phyloP scores from a whole-genome alignment of 2,888 invertebrate species.

The Bombylius major region DNA sequence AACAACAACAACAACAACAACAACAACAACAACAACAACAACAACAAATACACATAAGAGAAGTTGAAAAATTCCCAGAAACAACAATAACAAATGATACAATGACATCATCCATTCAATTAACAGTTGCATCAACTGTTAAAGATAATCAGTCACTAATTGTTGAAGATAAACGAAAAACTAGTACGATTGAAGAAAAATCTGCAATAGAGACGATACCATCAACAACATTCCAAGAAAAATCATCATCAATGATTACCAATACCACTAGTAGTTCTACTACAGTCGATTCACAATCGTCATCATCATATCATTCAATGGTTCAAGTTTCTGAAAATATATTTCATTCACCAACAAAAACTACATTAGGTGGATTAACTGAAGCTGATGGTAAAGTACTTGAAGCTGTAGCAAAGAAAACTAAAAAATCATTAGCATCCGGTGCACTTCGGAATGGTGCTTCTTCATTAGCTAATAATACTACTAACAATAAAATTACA shows the following conservation, averaged over 20 bases:
- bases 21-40: neutral
- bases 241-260: neutral
- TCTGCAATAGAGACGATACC: neutral
- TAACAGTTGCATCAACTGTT: neutral
- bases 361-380: conserved; percentile 11
- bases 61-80: neutral
- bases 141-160: neutral
- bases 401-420: conserved; percentile 32
- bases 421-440: conserved; percentile 31
- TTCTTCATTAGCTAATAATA: neutral
- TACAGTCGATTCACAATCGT: neutral
- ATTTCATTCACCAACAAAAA: conserved; percentile 5
- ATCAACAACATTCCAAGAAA: neutral
- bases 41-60: neutral
- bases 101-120: neutral
- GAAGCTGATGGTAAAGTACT: conserved; percentile 26
- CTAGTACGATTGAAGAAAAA: no score
- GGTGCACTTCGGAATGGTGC: conserved; percentile 15
- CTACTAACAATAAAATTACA: neutral
- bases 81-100: neutral
- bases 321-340: neutral
- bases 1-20: neutral
- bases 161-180: no score
- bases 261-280: neutral
- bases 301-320: neutral